Base-by-base conservation (phyloP, 1,140 invertebrate genomes). In the Alviniconcha marisindica region DNA sequence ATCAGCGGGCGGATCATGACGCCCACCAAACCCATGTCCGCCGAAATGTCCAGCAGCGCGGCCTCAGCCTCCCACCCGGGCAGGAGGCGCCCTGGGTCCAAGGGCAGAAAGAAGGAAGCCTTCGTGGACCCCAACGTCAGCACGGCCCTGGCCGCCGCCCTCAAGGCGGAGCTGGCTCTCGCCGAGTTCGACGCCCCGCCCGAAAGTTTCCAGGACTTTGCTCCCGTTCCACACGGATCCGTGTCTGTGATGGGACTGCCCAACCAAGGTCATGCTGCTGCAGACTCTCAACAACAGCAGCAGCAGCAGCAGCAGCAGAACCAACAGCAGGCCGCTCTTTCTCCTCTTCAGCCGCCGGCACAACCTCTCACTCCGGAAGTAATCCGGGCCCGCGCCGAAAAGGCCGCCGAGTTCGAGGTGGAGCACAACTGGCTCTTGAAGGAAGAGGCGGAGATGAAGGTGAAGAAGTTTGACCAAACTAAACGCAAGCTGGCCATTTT, bases 351-450 rank as follows among this genome's bases (percentile, higher is more conserved):
- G n/a, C 77, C 5, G 36, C 51, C 33, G 4, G 7, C 44, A 10
- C 44, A 48, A 48, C 54, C 51, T 21, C 36, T 80, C 42, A 81
- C 83, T 21, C n/a, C 51, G 31, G 80, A 33, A 21, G 56, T 42
- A 12, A 40, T 71, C 31, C 31, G 81, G 36, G 48, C 44, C 3
- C 44, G 60, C 7, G 81, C 83, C 5, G 85, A 86, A 42, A 81
- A 63, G 71, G 79, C 81, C 1, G 86, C 86, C 1, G 83, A 85
- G 77, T 90, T 88, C 71, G 88, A 90, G 84, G 86, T 90, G 83
- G 87, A 87, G 48, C 89, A 90, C 79, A 89, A 90, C 78, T 90
- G 89, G 89, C 60, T 88, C 31, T 80, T 90, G 77, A 86, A 88
- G 51, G 87, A 90, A 63, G 83, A 84, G 48, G 80, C 86, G 38